A percentile compares a stretch with the other conserved stretches of the same genome.
Evolutionary conservation across 2,797 vertebrate species (phyloP).

Genomic region (Sebastes steindachneri): DNA sequence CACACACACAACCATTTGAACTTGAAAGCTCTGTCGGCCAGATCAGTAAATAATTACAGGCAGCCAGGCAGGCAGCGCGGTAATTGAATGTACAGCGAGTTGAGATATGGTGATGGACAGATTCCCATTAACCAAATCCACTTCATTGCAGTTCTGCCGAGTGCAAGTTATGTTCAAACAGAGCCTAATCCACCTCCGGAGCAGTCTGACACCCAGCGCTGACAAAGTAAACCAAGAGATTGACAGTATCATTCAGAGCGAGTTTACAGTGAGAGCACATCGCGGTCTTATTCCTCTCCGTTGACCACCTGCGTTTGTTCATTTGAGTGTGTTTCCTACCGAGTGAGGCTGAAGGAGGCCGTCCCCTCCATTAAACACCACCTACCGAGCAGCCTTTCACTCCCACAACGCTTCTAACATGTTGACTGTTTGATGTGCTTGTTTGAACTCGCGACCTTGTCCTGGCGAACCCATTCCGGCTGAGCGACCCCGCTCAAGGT

Average conservation of each 20-base stretch:
- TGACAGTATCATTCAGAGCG: slow-evolving; percentile 44
- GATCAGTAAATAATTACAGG: slow-evolving; percentile 87
- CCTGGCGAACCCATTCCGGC: slow-evolving; percentile 17
- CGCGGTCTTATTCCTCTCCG: background rate
- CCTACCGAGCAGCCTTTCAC: background rate
- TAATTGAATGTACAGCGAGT: slow-evolving; percentile 71
- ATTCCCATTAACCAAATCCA: slow-evolving; percentile 77
- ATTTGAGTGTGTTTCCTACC: background rate
- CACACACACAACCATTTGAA: slow-evolving; percentile 80
- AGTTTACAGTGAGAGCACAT: slow-evolving; percentile 8
- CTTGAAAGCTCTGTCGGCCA: slow-evolving; percentile 79
- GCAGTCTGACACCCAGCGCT: slow-evolving; percentile 18
- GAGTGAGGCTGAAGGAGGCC: background rate
- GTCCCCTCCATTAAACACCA: slow-evolving; percentile 24
- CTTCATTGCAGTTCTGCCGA: slow-evolving; percentile 51
- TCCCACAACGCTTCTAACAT: background rate
- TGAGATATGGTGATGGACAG: slow-evolving; percentile 74
- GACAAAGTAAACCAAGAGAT: slow-evolving; percentile 43
- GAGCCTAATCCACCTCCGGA: slow-evolving; percentile 62
- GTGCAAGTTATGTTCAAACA: slow-evolving; percentile 68
- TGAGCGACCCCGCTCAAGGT: slow-evolving; percentile 21
- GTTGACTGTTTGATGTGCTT: slow-evolving; percentile 28
- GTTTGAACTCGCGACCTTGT: slow-evolving; percentile 48
- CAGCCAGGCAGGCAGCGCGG: slow-evolving; percentile 69
- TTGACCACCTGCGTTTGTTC: slow-evolving; percentile 8